Conservation (phyloP, 1,140 invertebrate species). For the Apolygus lucorum region DNA sequence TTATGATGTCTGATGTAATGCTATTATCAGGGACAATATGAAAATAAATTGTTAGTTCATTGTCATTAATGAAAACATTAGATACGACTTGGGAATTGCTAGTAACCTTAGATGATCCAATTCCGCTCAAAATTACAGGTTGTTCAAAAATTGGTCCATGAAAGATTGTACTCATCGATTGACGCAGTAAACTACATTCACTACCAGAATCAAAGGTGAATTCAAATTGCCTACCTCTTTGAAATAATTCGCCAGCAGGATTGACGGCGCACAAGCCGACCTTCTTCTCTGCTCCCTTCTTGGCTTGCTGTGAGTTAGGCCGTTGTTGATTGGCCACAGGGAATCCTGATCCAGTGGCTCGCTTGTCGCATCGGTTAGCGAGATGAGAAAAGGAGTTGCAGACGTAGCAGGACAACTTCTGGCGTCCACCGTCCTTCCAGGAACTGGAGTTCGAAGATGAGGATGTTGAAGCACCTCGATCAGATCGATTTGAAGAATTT, state of each 20-base stretch:
- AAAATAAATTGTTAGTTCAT: not conserved
- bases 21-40: constrained; percentile 6
- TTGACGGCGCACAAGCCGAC: constrained; percentile 21
- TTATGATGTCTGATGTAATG: not conserved
- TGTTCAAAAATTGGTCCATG: constrained; percentile 2
- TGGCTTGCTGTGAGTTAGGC: not conserved
- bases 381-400: not conserved
- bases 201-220: constrained; percentile 21
- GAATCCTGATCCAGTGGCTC: not conserved
- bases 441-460: not conserved
- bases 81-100: not conserved
- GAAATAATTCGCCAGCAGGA: not conserved
- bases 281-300: not conserved
- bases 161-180: not conserved
- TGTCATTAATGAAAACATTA: constrained; percentile 1
- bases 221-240: constrained; percentile 9
- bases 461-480: not conserved
- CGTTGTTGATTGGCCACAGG: not conserved
- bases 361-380: no score
- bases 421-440: not conserved
- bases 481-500: no score
- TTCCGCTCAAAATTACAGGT: constrained; percentile 9
- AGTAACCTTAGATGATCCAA: not conserved
- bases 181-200: constrained; percentile 17
- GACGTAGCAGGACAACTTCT: not conserved